Evolutionary conservation across 2,888 invertebrate species (phyloP).

Genomic region (Netelia virgata): DNA sequence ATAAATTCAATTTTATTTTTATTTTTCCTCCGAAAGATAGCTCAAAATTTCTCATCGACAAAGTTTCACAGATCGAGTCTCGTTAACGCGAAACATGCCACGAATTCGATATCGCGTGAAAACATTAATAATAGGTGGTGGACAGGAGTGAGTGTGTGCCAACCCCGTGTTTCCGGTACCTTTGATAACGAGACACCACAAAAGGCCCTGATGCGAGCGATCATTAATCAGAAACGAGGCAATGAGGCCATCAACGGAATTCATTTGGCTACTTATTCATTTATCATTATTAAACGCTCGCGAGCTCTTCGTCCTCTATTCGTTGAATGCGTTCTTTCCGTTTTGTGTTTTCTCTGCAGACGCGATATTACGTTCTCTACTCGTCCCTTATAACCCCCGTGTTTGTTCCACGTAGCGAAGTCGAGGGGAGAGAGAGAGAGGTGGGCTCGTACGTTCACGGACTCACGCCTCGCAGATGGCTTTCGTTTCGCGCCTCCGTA

Average conservation of each 20-base stretch:
- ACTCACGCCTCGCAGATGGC: conserved; percentile 71
- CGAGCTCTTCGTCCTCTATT: conserved; percentile 68
- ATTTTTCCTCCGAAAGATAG: no score
- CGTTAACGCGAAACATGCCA: no score
- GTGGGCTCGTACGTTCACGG: conserved; percentile 64
- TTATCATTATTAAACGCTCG: conserved; percentile 82
- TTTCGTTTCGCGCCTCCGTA: conserved; percentile 72
- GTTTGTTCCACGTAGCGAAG: neutral
- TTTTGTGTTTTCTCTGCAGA: conserved; percentile 69
- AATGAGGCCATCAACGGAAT: conserved; percentile 81
- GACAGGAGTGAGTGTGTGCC: neutral
- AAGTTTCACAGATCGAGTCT: no score
- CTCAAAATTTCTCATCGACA: no score
- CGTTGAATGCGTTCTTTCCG: conserved; percentile 66
- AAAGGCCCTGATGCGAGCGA: conserved; percentile 69
- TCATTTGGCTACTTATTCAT: conserved; percentile 84
- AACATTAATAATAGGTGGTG: conserved; percentile 11
- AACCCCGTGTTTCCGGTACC: conserved; percentile 13
- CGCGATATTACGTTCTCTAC: conserved; percentile 48
- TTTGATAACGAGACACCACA: conserved; percentile 59
- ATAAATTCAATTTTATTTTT: no score
- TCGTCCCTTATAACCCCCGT: conserved; percentile 9
- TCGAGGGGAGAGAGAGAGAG: no score
- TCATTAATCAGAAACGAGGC: conserved; percentile 80
- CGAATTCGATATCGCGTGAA: neutral